Evolutionary conservation across 2,113 vertebrate genomes (phyloP), one percentile per base, ranked within the genome.

Genomic region (Pyxicephalus adspersus): DNA sequence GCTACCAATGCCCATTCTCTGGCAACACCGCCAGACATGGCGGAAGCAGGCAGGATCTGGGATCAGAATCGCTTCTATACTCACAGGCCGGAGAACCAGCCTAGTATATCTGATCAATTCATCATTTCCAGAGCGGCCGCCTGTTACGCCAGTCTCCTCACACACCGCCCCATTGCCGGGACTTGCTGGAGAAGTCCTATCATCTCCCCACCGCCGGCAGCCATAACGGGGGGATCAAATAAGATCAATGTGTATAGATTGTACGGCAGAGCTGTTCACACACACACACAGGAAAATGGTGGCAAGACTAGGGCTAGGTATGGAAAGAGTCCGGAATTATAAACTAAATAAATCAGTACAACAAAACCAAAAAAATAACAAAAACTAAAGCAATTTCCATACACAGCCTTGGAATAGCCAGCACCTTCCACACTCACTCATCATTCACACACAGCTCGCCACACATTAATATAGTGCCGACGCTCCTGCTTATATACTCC

Each of bases 51-150:
- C 38, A 1, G 8, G 19, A 29, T 16, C 7, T 15, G 16, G 61
- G 76, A 79, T 79, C 76, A 79, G 76, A 79, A 79, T 79, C 76
- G 76, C 76, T 18, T 79, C 22, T 79, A 68, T 79, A 79, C 76
- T 79, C 76, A 79, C 26, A 50, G 52, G 23, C 76, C 51, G 8
- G 18, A 5, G 15, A 7, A 2, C 34, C 64, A 22, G 64, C 19
- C 28, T 79, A 79, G 76, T 79, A 79, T 79, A 79, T 79, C 76
- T 79, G 76, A 79, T 79, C 77, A 60, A 79, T 26, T 79, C 77
- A 79, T 79, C 77, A 45, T 23, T 3, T 50, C 77, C 23, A 26
- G 18, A 28, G 65, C 20, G 13, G 63, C 77, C 26, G 77, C 65
- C 77, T 79, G 34, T 26, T 38, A 23, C 29, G 20, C 54, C 52